Percentiles rank a stretch among this genome's conserved stretches.
These are phyloP conservation scores for Eristalinus aeneus DNA, from an alignment of 2,888 invertebrate genomes.

Conservation along the genomic window DNA sequence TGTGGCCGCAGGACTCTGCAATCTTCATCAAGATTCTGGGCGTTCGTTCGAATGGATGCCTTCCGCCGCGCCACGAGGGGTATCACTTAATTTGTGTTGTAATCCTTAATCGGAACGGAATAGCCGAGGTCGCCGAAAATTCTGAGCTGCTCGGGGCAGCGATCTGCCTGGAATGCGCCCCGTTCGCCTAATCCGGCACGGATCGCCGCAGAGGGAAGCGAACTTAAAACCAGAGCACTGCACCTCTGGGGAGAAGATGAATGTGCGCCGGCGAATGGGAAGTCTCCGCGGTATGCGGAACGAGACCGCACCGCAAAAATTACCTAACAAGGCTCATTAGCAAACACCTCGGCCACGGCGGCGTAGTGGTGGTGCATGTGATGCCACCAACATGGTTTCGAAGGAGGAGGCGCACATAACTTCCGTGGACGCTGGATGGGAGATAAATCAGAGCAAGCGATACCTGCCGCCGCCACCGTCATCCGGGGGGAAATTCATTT, in stretches of 20 bases:
- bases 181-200: conserved; percentile 9
- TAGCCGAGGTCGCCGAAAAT: conserved; percentile 32
- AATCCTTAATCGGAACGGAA: conserved; percentile 35
- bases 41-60: conserved; percentile 9
- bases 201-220: conserved; percentile 15
- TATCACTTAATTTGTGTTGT: conserved; percentile 47
- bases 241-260: conserved; percentile 1
- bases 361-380: conserved; percentile 14
- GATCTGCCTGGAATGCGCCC: conserved; percentile 23
- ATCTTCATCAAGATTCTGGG: conserved; percentile 61
- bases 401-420: conserved; percentile 51
- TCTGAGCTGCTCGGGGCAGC: conserved; percentile 16
- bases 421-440: conserved; percentile 60
- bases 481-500: conserved; percentile 21
- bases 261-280: conserved; percentile 11
- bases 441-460: conserved; percentile 58
- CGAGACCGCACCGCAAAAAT: conserved; percentile 55
- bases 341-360: conserved; percentile 61
- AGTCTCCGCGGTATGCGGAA: conserved; percentile 58
- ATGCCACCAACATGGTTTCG: conserved; percentile 65
- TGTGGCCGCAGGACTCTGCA: conserved; percentile 40
- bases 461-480: not conserved
- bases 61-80: not conserved
- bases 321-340: conserved; percentile 67
- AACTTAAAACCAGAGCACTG: conserved; percentile 54